Conservation (phyloP, 2,113 vertebrate genomes). For the Phocoena phocoena region DNA sequence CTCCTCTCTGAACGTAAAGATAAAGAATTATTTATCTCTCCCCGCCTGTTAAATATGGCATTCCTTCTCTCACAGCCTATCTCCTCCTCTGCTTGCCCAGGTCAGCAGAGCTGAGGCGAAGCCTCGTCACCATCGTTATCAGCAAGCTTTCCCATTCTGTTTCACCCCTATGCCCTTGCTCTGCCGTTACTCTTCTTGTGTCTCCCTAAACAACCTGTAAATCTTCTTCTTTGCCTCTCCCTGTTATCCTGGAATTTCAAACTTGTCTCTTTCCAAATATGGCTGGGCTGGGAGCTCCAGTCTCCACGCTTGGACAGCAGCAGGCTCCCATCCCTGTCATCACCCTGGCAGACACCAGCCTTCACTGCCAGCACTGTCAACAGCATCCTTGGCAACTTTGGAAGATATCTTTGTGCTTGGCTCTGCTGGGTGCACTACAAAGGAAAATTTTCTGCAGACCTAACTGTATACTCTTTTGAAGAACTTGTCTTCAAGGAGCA, state of each 20-base stretch:
- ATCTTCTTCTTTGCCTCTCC: not conserved
- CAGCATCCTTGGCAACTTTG: not conserved
- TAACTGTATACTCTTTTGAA: not conserved
- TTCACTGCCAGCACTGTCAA: not conserved
- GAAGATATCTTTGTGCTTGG: not conserved
- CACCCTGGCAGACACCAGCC: not conserved
- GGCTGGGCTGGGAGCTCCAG: not conserved
- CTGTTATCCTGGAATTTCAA: slow-evolving; percentile 44
- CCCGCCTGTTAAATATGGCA: not conserved
- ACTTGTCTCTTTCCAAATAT: slow-evolving; percentile 25
- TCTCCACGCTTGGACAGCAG: not conserved
- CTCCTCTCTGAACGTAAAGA: slow-evolving; percentile 40
- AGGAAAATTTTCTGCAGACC: not conserved
- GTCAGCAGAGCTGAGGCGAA: not conserved
- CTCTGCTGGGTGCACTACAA: not conserved
- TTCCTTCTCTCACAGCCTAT: not conserved
- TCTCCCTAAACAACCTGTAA: not conserved
- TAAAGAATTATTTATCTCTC: slow-evolving; percentile 49
- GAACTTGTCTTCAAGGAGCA: not conserved
- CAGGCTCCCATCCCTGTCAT: not conserved
- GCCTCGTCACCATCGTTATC: not conserved
- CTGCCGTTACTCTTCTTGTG: not conserved
- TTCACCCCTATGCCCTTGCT: not conserved
- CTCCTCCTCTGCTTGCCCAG: not conserved
- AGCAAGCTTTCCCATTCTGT: not conserved